These are phyloP conservation scores for Candidula unifasciata DNA, from an alignment of 2,888 invertebrate genomes.

Conservation along the genomic window DNA sequence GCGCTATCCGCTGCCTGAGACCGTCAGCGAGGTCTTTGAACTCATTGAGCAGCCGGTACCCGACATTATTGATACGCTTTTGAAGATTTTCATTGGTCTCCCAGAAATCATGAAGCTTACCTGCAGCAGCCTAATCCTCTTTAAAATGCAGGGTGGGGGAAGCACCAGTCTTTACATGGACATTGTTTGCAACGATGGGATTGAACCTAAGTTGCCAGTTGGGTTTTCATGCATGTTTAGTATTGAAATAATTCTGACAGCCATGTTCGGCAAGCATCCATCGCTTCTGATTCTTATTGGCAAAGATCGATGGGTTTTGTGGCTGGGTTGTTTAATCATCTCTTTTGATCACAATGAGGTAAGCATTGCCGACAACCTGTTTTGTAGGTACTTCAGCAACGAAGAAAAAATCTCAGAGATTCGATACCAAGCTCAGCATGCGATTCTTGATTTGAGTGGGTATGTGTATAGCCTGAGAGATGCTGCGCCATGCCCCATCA, in stretches of 20 bases:
- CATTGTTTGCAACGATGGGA: slow-evolving; percentile 45
- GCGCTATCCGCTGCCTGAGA: slow-evolving; percentile 41
- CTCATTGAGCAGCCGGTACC: neutral
- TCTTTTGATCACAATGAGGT: slow-evolving; percentile 44
- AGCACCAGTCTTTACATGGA: slow-evolving; percentile 42
- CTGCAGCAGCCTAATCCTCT: slow-evolving; percentile 33
- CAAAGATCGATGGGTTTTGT: slow-evolving; percentile 44
- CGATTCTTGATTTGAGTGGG: slow-evolving; percentile 31
- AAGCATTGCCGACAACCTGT: slow-evolving; percentile 36
- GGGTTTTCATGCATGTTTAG: slow-evolving; percentile 40
- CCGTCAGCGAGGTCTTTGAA: slow-evolving; percentile 34
- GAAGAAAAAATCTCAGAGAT: slow-evolving; percentile 42
- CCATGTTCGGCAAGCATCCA: slow-evolving; percentile 37
- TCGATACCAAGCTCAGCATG: slow-evolving; percentile 35
- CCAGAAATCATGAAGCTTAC: slow-evolving; percentile 50
- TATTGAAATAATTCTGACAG: slow-evolving; percentile 41
- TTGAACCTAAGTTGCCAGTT: slow-evolving; percentile 38
- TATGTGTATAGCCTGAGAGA: slow-evolving; percentile 41
- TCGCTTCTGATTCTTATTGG: slow-evolving; percentile 47
- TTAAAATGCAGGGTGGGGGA: slow-evolving; percentile 37
- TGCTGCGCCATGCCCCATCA: slow-evolving; percentile 44
- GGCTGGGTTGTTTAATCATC: slow-evolving; percentile 47
- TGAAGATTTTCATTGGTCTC: slow-evolving; percentile 41
- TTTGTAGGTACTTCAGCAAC: slow-evolving; percentile 40
- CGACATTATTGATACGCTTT: slow-evolving; percentile 30